Conservation (phyloP, 2,797 vertebrate species). For the Molothrus aeneus region DNA sequence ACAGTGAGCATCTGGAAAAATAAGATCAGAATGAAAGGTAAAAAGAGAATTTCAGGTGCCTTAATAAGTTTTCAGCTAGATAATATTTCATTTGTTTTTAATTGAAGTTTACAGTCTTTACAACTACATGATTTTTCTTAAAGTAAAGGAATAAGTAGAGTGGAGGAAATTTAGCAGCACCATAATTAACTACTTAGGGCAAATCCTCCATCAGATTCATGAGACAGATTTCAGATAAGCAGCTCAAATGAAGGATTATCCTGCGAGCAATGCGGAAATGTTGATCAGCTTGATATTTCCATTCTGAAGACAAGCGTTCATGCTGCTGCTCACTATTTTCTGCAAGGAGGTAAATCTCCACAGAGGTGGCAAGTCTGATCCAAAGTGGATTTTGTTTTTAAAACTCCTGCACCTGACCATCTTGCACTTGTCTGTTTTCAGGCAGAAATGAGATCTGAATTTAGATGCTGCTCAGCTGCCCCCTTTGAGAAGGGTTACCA, state of each 20-base stretch:
- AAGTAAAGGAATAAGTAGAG: slow-evolving; percentile 14
- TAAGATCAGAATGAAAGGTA: neutral
- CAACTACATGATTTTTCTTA: neutral
- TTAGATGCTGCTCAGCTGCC: neutral
- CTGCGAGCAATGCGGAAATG: slow-evolving; percentile 57
- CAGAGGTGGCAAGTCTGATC: slow-evolving; percentile 1
- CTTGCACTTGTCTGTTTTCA: neutral
- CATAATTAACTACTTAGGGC: slow-evolving; percentile 60
- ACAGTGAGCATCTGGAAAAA: neutral
- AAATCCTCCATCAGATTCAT: slow-evolving; percentile 61
- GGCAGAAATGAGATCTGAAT: neutral
- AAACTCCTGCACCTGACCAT: neutral
- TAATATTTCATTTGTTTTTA: neutral
- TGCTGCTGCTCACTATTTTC: slow-evolving; percentile 33
- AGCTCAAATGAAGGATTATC: slow-evolving; percentile 67
- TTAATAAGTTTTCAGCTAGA: neutral
- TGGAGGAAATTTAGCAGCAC: slow-evolving; percentile 44
- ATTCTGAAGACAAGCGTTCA: slow-evolving; percentile 41
- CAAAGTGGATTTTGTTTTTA: neutral
- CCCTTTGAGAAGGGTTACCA: neutral
- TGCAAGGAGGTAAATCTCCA: slow-evolving; percentile 13
- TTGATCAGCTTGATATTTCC: slow-evolving; percentile 65
- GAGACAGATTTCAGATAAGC: slow-evolving; percentile 69
- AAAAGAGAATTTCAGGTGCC: neutral
- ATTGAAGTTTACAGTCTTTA: neutral